Conservation (phyloP, 2,113 vertebrate genomes). For the Hippocampus barbouri region DNA sequence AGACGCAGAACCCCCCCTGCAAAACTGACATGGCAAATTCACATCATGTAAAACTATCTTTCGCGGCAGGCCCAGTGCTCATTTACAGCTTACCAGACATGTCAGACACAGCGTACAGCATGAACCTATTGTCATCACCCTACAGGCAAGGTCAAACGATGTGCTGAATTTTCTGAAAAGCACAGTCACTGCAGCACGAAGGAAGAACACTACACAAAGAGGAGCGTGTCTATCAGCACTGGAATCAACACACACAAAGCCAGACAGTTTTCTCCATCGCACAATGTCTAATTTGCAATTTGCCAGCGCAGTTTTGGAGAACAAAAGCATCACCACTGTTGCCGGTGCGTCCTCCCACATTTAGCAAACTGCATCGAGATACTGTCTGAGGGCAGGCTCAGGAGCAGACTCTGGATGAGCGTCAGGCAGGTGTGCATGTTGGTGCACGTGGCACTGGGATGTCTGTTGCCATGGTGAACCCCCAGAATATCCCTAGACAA, state of each 20-base stretch:
- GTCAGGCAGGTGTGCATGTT: slow-evolving; percentile 55
- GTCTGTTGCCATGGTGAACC: slow-evolving; percentile 73
- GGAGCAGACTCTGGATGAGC: slow-evolving; percentile 44
- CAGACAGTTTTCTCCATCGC: not conserved
- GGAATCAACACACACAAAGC: not conserved
- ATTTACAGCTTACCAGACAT: not conserved
- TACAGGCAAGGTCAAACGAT: not conserved
- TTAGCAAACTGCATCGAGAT: slow-evolving; percentile 39
- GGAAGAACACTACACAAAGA: not conserved
- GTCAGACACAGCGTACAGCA: not conserved
- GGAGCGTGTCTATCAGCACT: not conserved
- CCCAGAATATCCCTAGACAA: slow-evolving; percentile 55
- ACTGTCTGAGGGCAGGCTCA: slow-evolving; percentile 37
- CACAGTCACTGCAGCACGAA: slow-evolving; percentile 9
- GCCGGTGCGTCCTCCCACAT: slow-evolving; percentile 44
- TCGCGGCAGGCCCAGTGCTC: not conserved
- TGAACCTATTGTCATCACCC: not conserved
- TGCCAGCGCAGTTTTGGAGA: slow-evolving; percentile 34
- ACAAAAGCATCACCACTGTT: slow-evolving; percentile 46
- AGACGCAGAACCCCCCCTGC: slow-evolving; percentile 21
- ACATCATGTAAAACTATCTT: slow-evolving; percentile 14
- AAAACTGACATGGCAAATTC: slow-evolving; percentile 42
- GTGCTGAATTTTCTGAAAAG: not conserved
- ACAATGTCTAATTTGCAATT: slow-evolving; percentile 55
- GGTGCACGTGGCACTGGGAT: slow-evolving; percentile 56